phyloP scores from a whole-genome alignment of 2,113 vertebrate species.

The Fukomys damarensis region DNA sequence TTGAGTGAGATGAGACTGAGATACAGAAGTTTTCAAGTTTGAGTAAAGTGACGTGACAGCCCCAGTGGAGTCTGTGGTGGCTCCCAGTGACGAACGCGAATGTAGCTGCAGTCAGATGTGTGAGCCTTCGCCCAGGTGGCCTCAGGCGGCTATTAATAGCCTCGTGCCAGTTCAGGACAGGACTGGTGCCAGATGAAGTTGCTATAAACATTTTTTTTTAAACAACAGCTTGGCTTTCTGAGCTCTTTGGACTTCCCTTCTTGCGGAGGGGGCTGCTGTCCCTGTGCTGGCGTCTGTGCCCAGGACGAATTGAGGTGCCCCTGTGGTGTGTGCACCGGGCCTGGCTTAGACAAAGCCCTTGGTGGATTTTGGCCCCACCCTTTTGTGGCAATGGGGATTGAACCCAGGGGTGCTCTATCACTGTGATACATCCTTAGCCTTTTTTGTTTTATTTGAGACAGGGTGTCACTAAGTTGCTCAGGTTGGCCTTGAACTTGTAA shows the following conservation, averaged over 20 bases:
- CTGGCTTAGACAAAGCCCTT: background rate
- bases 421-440: background rate
- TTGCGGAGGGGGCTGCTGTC: background rate
- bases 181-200: background rate
- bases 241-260: background rate
- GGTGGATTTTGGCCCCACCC: accelerated
- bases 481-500: background rate
- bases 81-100: background rate
- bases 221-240: background rate
- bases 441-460: background rate
- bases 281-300: accelerated
- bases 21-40: background rate
- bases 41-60: background rate
- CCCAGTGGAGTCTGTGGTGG: background rate
- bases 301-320: background rate
- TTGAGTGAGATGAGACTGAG: background rate
- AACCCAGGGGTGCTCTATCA: background rate
- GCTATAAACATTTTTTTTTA: background rate
- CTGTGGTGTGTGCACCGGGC: no score
- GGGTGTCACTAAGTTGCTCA: background rate
- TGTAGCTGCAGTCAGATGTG: accelerated
- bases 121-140: background rate
- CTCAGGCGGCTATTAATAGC: background rate
- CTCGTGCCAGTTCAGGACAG: background rate
- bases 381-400: background rate